Conservation (phyloP, 2,797 vertebrate genomes). For the Girardinus metallicus region DNA sequence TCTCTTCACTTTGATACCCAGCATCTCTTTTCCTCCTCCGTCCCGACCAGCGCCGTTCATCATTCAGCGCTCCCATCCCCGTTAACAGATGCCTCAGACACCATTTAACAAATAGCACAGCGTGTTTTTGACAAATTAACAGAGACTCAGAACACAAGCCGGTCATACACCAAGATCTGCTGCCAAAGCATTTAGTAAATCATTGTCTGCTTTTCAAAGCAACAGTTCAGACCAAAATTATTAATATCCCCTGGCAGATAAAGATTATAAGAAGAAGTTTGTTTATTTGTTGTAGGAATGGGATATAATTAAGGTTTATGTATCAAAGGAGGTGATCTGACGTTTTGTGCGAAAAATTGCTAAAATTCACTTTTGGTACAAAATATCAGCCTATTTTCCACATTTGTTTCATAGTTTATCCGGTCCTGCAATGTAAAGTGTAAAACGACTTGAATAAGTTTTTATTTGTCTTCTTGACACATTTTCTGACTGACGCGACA, state of each 20-base stretch:
- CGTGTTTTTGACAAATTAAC: neutral
- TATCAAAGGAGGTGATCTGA: neutral
- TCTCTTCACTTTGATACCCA: conserved; percentile 23
- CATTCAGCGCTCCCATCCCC: too few relatives aligned
- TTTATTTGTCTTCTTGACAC: too few relatives aligned
- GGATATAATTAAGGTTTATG: neutral
- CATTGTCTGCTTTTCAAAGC: conserved; percentile 1
- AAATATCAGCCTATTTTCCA: neutral
- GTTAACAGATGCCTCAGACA: conserved; percentile 1
- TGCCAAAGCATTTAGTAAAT: neutral
- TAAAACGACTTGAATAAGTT: too few relatives aligned
- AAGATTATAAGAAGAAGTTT: neutral
- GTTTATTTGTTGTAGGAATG: neutral
- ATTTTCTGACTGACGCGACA: too few relatives aligned
- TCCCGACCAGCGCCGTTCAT: neutral
- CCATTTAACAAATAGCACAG: neutral
- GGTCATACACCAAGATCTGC: neutral
- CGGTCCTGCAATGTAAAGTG: too few relatives aligned
- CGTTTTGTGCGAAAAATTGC: neutral
- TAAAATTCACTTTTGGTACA: neutral
- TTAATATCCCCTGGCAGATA: neutral
- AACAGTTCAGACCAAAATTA: neutral
- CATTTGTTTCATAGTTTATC: too few relatives aligned
- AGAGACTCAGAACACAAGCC: neutral
- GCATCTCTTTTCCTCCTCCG: neutral